Base-by-base conservation (phyloP, 2,797 vertebrate genomes). In the Anguilla megastoma region DNA sequence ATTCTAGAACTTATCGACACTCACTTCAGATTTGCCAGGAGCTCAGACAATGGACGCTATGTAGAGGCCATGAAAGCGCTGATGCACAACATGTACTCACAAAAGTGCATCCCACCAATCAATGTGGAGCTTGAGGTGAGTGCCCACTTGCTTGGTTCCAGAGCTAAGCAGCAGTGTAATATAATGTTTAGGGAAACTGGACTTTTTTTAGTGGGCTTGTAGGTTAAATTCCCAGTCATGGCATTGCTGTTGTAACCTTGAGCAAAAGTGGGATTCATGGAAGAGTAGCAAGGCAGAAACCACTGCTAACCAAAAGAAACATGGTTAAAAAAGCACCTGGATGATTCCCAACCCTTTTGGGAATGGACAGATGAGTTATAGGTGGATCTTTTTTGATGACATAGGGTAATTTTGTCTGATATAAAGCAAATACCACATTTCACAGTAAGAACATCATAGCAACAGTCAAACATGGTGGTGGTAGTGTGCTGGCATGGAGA, bases 81-180 rank as follows among this genome's bases (percentile, higher is more conserved):
- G 2, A 91, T 94, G 76, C 90, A 91, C 89, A 90, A 94, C 85
- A 90, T 95, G 45, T 95, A 94, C 89, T 93, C 92, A 12, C 92
- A 94, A 84, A 88, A 92, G 89, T 95, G 95, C 80, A 85, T 95
- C 52, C 92, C 89, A 36, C 88, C 88, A 41, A 92, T 95, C 88
- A 91, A 94, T 58, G 93, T 94, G 76, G 94, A 94, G 86, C 60
- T 91, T 69, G 95, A 95, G 93, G 94, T 95, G 90, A 93, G 84
- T 84, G 79, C 66, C 52, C 60, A 69, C 80, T 45, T 66, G 21
- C 6, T n/a, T 66, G 27, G 24, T 18, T 86, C 14, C 71, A 76
- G 69, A 56, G 48, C 27, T 56, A 48, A 33, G 48, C 50, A 86
- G 24, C 30, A 36, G 63, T 27, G 63, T 66, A 27, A 27, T 27